Conservation (phyloP, 2,113 vertebrate species). For the Myotis lucifugus region DNA sequence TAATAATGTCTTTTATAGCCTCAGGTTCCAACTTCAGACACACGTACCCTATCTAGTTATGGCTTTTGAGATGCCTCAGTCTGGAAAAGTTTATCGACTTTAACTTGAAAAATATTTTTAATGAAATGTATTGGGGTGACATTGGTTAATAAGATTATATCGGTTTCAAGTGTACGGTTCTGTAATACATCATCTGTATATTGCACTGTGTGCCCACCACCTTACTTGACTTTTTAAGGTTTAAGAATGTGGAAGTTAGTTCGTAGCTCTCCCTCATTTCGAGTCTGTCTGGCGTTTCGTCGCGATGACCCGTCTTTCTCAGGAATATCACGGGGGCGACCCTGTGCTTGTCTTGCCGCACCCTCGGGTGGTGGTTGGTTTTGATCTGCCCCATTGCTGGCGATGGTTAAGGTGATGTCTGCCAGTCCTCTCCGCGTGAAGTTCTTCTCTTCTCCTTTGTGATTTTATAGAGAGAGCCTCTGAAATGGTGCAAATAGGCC, state of each 20-base stretch:
- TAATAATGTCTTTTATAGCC: background rate
- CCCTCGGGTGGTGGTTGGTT: background rate
- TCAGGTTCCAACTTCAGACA: background rate
- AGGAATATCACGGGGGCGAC: background rate
- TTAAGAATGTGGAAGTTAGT: background rate
- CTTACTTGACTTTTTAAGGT: background rate
- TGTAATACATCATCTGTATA: too few relatives aligned
- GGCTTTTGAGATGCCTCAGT: background rate
- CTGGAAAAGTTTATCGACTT: background rate
- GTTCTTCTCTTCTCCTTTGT: background rate
- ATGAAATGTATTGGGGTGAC: background rate
- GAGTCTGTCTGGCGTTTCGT: background rate
- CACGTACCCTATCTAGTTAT: fast-evolving
- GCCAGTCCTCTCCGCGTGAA: background rate
- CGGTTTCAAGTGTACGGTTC: background rate
- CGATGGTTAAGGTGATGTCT: background rate
- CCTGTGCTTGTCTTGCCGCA: background rate
- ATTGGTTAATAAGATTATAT: background rate
- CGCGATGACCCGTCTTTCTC: background rate
- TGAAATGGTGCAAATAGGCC: background rate
- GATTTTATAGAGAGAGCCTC: background rate
- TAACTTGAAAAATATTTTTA: background rate
- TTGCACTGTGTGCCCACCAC: background rate
- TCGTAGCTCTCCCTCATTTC: background rate
- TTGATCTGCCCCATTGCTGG: background rate